phyloP scores from a whole-genome alignment of 2,888 invertebrate species.

The Endomychus coccineus region DNA sequence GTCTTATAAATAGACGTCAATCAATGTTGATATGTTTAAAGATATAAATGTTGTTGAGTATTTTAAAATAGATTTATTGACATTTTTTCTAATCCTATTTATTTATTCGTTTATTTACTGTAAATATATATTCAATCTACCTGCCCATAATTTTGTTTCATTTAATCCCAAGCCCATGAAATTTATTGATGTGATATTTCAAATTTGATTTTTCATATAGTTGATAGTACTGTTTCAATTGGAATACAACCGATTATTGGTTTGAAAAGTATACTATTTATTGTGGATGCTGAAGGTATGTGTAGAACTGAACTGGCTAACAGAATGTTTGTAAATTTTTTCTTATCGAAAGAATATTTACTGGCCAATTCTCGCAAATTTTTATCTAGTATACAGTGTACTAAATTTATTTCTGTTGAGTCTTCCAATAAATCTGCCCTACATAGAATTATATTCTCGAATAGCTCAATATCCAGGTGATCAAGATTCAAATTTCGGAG shows the following conservation, averaged over 20 bases:
- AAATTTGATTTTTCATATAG: conserved; percentile 32
- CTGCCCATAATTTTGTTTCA: no score
- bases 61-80: conserved; percentile 26
- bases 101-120: no score
- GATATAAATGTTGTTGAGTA: conserved; percentile 30
- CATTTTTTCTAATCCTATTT: conserved; percentile 27
- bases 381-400: conserved; percentile 22
- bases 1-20: conserved; percentile 24
- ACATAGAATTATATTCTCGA: conserved; percentile 38
- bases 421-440: conserved; percentile 35
- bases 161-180: no score
- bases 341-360: conserved; percentile 24
- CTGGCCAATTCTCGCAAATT: conserved; percentile 26
- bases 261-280: conserved; percentile 38
- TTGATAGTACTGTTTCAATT: conserved; percentile 42
- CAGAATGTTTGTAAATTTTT: conserved; percentile 31
- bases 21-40: conserved; percentile 30
- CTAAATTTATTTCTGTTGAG: conserved; percentile 26
- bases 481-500: conserved; percentile 30
- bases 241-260: conserved; percentile 41
- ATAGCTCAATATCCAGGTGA: conserved; percentile 28
- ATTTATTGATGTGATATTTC: no score
- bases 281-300: conserved; percentile 28
- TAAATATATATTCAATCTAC: no score
- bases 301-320: conserved; percentile 33